These are phyloP conservation scores for Spilogale gracilis DNA, from an alignment of 2,113 vertebrate genomes.

Conservation along the genomic window DNA sequence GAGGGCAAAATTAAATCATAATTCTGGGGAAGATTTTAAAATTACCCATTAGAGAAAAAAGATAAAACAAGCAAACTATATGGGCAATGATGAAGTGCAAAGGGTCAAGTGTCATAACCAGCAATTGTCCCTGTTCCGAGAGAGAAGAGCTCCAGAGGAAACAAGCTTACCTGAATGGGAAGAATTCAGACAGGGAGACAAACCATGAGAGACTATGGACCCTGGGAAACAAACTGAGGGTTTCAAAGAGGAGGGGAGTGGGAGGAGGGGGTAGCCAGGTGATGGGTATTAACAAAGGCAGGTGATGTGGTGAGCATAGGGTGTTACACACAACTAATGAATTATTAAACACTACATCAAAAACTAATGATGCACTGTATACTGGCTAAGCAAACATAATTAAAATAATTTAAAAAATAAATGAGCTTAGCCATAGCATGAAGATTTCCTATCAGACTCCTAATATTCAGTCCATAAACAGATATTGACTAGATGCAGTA, in stretches of 20 bases:
- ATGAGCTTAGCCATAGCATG: background rate
- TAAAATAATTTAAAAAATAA: background rate
- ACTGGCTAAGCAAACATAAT: background rate
- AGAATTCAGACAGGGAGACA: background rate
- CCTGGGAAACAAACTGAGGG: background rate
- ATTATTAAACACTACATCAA: background rate
- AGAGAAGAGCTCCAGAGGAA: background rate
- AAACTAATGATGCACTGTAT: background rate
- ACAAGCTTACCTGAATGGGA: background rate
- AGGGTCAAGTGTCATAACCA: background rate
- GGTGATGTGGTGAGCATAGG: background rate
- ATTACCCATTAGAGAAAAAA: background rate
- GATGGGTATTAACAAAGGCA: background rate
- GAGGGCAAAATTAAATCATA: background rate
- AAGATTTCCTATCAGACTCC: background rate
- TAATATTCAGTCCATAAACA: background rate
- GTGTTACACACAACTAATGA: background rate
- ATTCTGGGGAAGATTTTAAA: background rate
- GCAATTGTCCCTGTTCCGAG: background rate
- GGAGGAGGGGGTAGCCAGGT: fast-evolving
- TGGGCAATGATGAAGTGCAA: background rate
- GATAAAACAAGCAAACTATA: background rate
- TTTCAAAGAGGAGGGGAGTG: background rate
- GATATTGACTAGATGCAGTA: background rate
- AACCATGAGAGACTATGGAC: background rate